Conservation (phyloP, 2,888 invertebrate genomes). For the Drosophila vallismaia region DNA sequence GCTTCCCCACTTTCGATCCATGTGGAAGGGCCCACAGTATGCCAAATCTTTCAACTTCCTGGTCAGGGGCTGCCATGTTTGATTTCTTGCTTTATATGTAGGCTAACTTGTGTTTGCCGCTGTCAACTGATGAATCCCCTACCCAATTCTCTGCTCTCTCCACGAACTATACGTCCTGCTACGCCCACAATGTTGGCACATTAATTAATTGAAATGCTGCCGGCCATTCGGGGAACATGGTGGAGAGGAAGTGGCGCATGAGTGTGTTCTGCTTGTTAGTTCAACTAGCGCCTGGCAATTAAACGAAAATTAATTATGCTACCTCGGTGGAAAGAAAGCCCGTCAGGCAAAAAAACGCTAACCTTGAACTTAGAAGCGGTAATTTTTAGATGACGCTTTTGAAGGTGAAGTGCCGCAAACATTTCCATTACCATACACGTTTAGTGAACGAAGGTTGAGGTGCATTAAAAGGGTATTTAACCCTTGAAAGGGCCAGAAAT, state of each 20-base stretch:
- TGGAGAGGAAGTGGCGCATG: constrained; percentile 3
- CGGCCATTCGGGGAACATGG: constrained; percentile 43
- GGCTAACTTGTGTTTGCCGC: constrained; percentile 69
- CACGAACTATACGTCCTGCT: constrained; percentile 12
- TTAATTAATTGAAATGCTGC: constrained; percentile 78
- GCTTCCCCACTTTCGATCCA: constrained; percentile 1
- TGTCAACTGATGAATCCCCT: constrained; percentile 57
- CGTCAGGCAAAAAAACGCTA: constrained; percentile 50
- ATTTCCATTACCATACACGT: constrained; percentile 10
- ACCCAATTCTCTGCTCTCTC: neutral
- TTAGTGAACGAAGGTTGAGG: constrained; percentile 11
- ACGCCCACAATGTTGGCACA: constrained; percentile 76
- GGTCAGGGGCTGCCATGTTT: constrained; percentile 67
- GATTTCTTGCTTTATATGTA: constrained; percentile 74
- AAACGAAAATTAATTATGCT: constrained; percentile 76
- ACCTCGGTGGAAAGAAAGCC: constrained; percentile 42
- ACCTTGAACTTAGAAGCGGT: constrained; percentile 65
- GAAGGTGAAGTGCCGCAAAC: neutral
- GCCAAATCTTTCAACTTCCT: constrained; percentile 37
- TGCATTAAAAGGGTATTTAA: constrained; percentile 2
- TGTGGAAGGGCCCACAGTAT: constrained; percentile 8
- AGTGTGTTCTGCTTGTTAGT: constrained; percentile 75
- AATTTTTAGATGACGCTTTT: constrained; percentile 37
- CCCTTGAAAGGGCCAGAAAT: constrained; percentile 1
- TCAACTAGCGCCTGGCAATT: constrained; percentile 76